phyloP scores from a whole-genome alignment of 2,888 invertebrate species.

The Eupsilia transversa region DNA sequence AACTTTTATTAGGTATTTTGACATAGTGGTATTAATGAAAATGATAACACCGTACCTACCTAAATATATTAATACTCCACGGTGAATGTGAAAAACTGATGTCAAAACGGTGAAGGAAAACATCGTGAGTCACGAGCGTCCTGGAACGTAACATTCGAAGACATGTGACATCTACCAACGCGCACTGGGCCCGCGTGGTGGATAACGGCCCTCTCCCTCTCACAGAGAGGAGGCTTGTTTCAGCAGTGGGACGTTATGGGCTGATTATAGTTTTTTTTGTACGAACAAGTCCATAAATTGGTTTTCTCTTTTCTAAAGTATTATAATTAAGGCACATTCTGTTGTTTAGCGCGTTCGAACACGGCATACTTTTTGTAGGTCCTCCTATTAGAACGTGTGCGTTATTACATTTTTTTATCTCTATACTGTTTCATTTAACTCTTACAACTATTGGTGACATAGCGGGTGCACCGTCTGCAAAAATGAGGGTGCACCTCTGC shows the following conservation, averaged over 20 bases:
- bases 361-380: too few species aligned
- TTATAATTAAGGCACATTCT: too few species aligned
- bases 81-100: not conserved
- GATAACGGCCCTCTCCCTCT: too few species aligned
- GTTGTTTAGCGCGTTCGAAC: not conserved
- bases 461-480: not conserved
- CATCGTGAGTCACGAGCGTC: too few species aligned
- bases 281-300: not conserved
- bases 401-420: not conserved
- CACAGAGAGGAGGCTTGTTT: too few species aligned
- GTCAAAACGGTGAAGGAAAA: too few species aligned
- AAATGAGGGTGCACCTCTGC: too few species aligned
- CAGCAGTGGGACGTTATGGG: too few species aligned
- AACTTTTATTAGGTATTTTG: slow-evolving; percentile 2
- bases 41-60: slow-evolving; percentile 14
- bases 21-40: slow-evolving; percentile 1
- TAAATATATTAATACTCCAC: not conserved
- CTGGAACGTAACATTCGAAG: too few species aligned
- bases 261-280: not conserved
- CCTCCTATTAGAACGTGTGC: not conserved
- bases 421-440: not conserved
- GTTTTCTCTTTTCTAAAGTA: not conserved
- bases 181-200: too few species aligned
- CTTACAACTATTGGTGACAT: not conserved
- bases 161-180: too few species aligned